Percentiles rank a stretch among this genome's conserved stretches.
Evolutionary conservation across 1,140 invertebrate genomes (phyloP).

Genomic region (Sycobia sp.): DNA sequence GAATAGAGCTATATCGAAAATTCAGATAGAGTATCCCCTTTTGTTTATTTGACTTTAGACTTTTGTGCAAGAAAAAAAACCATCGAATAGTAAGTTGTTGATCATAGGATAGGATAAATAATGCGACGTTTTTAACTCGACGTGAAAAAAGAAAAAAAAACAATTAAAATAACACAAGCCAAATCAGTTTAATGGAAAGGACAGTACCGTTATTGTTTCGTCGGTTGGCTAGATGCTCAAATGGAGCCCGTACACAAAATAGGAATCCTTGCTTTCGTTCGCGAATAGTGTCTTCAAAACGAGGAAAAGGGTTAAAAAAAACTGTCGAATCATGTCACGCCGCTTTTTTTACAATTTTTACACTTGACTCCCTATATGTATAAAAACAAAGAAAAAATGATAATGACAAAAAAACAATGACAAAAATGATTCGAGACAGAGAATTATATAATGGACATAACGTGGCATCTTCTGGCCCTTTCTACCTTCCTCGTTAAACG

Average conservation of each 20-base stretch:
- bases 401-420: no score
- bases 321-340: constrained; percentile 30
- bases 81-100: constrained; percentile 28
- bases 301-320: constrained; percentile 24
- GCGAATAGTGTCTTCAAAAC: constrained; percentile 35
- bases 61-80: constrained; percentile 13
- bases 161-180: no score
- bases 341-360: constrained; percentile 35
- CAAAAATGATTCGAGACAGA: no score
- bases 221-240: constrained; percentile 18
- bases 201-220: constrained; percentile 10
- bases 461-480: constrained; percentile 13
- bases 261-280: constrained; percentile 32
- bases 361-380: constrained; percentile 19
- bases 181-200: constrained; percentile 17
- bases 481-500: constrained; percentile 10
- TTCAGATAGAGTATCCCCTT: constrained; percentile 1
- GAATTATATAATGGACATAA: constrained; percentile 23
- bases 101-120: background rate
- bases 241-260: constrained; percentile 11
- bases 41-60: background rate
- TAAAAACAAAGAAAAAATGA: constrained; percentile 1
- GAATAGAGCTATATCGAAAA: constrained; percentile 27
- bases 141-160: background rate
- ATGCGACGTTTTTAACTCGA: constrained; percentile 3